Percentiles rank a stretch among this genome's conserved stretches.
Evolutionary conservation across 2,888 invertebrate species (phyloP).

Genomic region (Agrochola macilenta): DNA sequence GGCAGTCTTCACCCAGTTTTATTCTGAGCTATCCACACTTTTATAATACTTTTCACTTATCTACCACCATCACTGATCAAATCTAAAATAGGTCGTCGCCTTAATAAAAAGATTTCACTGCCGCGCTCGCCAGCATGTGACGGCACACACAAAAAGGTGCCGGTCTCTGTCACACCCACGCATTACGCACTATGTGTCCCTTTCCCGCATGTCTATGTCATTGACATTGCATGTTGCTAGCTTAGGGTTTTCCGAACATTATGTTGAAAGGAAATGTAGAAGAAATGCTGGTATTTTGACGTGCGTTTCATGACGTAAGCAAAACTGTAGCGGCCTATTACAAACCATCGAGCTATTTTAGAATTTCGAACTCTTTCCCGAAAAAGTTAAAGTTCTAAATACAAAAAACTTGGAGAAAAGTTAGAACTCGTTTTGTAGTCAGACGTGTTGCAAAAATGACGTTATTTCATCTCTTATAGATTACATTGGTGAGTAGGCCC

Average conservation of each 20-base stretch:
- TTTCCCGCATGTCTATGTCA: constrained; percentile 73
- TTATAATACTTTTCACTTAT: neutral
- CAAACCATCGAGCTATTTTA: no score
- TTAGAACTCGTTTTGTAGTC: no score
- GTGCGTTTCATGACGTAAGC: constrained; percentile 9
- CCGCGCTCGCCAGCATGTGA: constrained; percentile 71
- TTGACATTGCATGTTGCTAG: constrained; percentile 66
- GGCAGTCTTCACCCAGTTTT: no score
- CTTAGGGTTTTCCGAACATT: constrained; percentile 66
- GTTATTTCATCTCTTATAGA: no score
- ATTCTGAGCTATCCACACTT: neutral
- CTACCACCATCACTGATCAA: constrained; percentile 10
- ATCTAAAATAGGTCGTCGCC: constrained; percentile 69
- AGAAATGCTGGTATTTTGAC: constrained; percentile 1
- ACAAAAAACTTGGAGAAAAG: no score
- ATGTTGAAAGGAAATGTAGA: constrained; percentile 56
- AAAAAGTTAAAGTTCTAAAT: no score
- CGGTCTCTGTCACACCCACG: constrained; percentile 69
- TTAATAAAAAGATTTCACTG: constrained; percentile 83
- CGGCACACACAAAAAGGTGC: constrained; percentile 71
- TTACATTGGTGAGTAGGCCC: no score
- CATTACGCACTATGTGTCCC: constrained; percentile 65
- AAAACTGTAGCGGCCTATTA: neutral
- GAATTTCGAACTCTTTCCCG: no score
- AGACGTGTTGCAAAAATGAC: no score